Evolutionary conservation across 2,888 invertebrate species (phyloP).

Genomic region (Eumacrocentrus americanus): DNA sequence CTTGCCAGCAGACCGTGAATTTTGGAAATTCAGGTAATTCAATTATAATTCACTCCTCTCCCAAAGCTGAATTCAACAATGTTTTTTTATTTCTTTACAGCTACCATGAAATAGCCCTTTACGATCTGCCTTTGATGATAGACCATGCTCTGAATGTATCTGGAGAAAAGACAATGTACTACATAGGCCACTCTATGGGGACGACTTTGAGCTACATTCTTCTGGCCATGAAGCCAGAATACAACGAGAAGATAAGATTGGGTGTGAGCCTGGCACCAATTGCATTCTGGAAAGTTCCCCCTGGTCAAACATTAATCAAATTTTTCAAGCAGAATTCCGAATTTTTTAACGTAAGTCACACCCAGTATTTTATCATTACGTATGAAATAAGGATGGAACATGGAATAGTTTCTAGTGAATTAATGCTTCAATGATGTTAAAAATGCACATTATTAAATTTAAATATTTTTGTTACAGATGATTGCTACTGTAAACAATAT

Average conservation of each 20-base stretch:
- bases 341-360: neutral
- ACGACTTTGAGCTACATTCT: conserved; percentile 76
- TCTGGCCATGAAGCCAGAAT: conserved; percentile 72
- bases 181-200: conserved; percentile 93
- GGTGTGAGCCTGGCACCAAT: conserved; percentile 61
- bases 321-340: neutral
- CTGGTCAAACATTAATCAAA: neutral
- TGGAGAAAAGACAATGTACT: conserved; percentile 67
- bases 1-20: conserved; percentile 10
- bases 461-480: conserved; percentile 30
- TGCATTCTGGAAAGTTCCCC: conserved; percentile 36
- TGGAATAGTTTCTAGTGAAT: too few relatives aligned
- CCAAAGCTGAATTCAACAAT: too few relatives aligned
- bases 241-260: conserved; percentile 70
- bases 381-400: too few relatives aligned
- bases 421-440: too few relatives aligned
- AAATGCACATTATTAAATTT: conserved; percentile 42
- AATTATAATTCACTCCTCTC: too few relatives aligned
- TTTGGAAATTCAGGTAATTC: conserved; percentile 31
- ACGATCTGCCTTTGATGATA: conserved; percentile 84
- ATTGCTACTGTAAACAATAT: conserved; percentile 25
- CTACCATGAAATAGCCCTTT: conserved; percentile 85
- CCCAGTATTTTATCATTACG: too few relatives aligned
- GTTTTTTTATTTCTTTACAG: conserved; percentile 62
- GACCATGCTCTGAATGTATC: conserved; percentile 70